Base-by-base conservation (phyloP, 64 coral and sea anemone species). In the Acropora yongei region DNA sequence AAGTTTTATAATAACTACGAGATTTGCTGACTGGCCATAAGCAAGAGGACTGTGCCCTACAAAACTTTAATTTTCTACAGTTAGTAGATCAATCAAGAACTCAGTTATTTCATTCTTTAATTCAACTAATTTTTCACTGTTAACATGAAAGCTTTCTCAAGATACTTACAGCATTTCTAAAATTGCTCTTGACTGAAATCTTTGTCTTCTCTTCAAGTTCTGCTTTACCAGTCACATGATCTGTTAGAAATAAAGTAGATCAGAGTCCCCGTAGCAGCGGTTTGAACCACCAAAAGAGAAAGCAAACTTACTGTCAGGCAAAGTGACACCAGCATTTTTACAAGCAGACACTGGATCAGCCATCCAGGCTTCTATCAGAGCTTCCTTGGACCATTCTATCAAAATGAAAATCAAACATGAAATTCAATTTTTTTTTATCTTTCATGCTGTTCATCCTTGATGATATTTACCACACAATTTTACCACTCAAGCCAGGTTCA, bases 291-390 rank as follows among this genome's bases (percentile, higher is more conserved):
- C 2, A 55, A 55, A 55, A 55, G 51, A 4, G 6, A 55, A 10
- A 55, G 10, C 10, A 55, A 10, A 44, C 88, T 82, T 65, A 97
- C 95, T 89, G 43, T 93, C 83, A 18, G 95, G 92, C 18, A 94
- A 76, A 50, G 85, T 99, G 8, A 99, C 97, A 18, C 97, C 97
- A 20, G 97, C 97, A 49, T 96, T 96, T 44, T 99, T 94, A 89
- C 97, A 99, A 42, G 97, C 94, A 8, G 85, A 61, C 10, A 92
- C 90, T 58, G 97, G 91, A 40, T 99, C 94, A 40, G 58, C 43
- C 91, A 99, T 99, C 97, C 97, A 99, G 17, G 94, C 94, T 76
- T 96, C 97, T 49, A 99, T 89, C 44, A 99, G 75, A 14, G 93
- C 55, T 53, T 99, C 97, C 57, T 92, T 90, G 9, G 97, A 99